These are phyloP conservation scores for Pelobates cultripes DNA, from an alignment of 2,797 vertebrate genomes.

Conservation along the genomic window DNA sequence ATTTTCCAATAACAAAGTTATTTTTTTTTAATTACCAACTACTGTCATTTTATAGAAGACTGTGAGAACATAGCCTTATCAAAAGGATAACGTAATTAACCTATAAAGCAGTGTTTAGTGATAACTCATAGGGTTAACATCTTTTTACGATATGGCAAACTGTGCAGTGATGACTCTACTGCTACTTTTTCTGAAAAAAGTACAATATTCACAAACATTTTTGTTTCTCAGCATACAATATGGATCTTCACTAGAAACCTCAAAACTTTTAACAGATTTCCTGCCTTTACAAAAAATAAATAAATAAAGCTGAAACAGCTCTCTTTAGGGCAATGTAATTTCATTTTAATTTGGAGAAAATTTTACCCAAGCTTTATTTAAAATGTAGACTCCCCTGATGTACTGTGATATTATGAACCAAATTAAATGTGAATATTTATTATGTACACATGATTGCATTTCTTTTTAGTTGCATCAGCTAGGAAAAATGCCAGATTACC, in stretches of 20 bases:
- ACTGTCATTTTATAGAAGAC: background rate
- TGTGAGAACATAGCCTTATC: background rate
- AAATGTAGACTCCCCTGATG: constrained; percentile 43
- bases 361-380: constrained; percentile 49
- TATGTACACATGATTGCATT: constrained; percentile 38
- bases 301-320: constrained; percentile 16
- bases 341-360: constrained; percentile 49
- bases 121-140: background rate
- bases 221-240: constrained; percentile 14
- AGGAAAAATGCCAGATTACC: constrained; percentile 24
- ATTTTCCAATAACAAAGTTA: too few relatives aligned
- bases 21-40: too few relatives aligned
- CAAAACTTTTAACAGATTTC: constrained; percentile 1
- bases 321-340: constrained; percentile 51
- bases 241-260: constrained; percentile 8
- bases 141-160: background rate
- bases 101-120: background rate
- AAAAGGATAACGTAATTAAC: background rate
- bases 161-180: background rate
- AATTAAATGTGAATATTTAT: constrained; percentile 54
- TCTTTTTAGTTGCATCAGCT: constrained; percentile 46
- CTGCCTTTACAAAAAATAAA: constrained; percentile 3
- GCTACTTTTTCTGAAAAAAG: background rate
- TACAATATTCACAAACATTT: background rate
- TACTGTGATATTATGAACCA: constrained; percentile 48